These are phyloP conservation scores for Ectemnius lituratus DNA, from an alignment of 2,888 invertebrate species.

Conservation along the genomic window DNA sequence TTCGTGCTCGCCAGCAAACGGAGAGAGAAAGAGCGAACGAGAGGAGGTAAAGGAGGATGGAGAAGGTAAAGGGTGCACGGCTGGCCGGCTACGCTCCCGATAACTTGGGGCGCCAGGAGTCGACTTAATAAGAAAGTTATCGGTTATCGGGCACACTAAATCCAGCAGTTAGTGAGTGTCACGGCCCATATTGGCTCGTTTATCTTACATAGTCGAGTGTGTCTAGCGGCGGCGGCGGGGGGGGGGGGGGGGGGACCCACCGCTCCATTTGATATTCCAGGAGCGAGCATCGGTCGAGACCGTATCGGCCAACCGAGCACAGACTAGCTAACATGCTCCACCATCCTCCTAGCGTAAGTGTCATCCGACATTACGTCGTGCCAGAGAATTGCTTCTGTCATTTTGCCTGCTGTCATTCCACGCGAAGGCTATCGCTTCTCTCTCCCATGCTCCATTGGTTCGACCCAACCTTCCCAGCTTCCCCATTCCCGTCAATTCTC, in stretches of 20 bases:
- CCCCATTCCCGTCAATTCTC: not conserved
- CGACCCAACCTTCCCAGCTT: not conserved
- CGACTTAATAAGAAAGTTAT: constrained; percentile 71
- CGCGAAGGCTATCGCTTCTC: constrained; percentile 15
- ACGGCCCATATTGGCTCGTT: constrained; percentile 72
- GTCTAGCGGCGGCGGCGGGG: constrained; percentile 48
- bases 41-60: constrained; percentile 14
- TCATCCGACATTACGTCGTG: constrained; percentile 33
- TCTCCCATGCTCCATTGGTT: not conserved
- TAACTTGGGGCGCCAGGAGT: constrained; percentile 44
- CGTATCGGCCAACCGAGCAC: constrained; percentile 40
- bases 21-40: constrained; percentile 19
- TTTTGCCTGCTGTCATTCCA: constrained; percentile 33
- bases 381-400: constrained; percentile 29
- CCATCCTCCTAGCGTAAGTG: constrained; percentile 34
- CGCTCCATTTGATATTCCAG: constrained; percentile 70
- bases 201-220: constrained; percentile 69
- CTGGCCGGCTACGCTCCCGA: constrained; percentile 40
- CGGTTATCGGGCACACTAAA: constrained; percentile 70
- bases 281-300: constrained; percentile 48
- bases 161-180: constrained; percentile 70
- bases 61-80: constrained; percentile 8
- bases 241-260: constrained; percentile 34
- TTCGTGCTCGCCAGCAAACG: too few species aligned
- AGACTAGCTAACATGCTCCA: constrained; percentile 21